Evolutionary conservation across 2,888 invertebrate species (phyloP).

Genomic region (Octodonta nipae): DNA sequence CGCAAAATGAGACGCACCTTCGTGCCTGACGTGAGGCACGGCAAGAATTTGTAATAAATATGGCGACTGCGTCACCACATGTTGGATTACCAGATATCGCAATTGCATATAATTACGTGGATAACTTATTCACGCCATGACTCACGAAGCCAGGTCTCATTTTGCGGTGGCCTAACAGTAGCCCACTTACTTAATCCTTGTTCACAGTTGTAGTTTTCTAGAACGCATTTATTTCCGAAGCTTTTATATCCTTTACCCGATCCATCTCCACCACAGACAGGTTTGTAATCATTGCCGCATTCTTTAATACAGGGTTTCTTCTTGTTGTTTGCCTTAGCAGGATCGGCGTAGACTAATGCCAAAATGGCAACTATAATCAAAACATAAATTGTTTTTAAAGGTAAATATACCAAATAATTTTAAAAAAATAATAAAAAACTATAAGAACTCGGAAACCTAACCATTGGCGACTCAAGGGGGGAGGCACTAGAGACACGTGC

Average conservation of each 20-base stretch:
- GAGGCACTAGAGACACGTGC: too few species aligned
- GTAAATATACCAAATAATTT: too few species aligned
- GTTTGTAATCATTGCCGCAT: constrained; percentile 42
- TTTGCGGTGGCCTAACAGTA: too few species aligned
- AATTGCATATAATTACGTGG: background rate
- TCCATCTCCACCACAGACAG: constrained; percentile 50
- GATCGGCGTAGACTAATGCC: constrained; percentile 34
- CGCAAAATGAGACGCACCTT: too few species aligned
- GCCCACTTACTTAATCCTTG: constrained; percentile 44
- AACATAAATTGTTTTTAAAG: too few species aligned
- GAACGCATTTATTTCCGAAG: constrained; percentile 49
- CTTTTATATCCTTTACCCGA: constrained; percentile 42
- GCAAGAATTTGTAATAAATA: too few species aligned
- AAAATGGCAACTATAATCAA: constrained; percentile 35
- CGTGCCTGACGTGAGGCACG: too few species aligned
- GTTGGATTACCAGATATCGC: background rate
- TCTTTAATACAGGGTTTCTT: constrained; percentile 45
- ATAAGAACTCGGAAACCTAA: too few species aligned
- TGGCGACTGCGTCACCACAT: too few species aligned
- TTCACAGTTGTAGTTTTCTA: constrained; percentile 54
- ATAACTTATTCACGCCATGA: background rate
- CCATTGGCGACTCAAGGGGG: too few species aligned
- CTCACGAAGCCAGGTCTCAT: background rate
- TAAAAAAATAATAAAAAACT: too few species aligned
- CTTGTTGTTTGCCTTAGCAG: constrained; percentile 48